A percentile compares a stretch with the other conserved stretches of the same genome.
Conservation (phyloP, 1,140 invertebrate species). For the Radopholus similis region DNA sequence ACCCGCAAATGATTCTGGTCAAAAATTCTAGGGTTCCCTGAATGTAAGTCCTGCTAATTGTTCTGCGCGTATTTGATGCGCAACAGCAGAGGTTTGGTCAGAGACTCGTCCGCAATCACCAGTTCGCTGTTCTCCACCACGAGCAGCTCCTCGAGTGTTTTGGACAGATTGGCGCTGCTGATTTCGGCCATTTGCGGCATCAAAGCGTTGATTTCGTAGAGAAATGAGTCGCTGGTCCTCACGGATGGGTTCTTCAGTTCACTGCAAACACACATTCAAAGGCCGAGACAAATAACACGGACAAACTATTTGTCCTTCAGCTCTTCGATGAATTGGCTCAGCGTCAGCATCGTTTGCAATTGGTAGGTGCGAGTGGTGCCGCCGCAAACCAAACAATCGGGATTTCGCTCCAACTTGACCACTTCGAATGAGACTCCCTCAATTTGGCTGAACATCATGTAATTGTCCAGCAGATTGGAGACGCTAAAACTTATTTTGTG, state of each 20-base stretch:
- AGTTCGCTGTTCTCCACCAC: conserved; percentile 25
- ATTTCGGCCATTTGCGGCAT: conserved; percentile 40
- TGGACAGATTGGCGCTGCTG: conserved; percentile 39
- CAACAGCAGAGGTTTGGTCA: conserved; percentile 1
- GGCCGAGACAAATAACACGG: neutral
- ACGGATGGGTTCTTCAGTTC: conserved; percentile 47
- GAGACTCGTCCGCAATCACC: conserved; percentile 25
- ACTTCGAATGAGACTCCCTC: conserved; percentile 94
- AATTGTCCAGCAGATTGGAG: conserved; percentile 83
- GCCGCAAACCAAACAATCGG: conserved; percentile 57
- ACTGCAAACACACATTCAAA: conserved; percentile 34
- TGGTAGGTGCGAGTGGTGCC: conserved; percentile 18
- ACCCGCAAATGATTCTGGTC: neutral
- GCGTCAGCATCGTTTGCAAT: conserved; percentile 1
- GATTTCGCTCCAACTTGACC: conserved; percentile 80
- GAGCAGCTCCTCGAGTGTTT: conserved; percentile 31
- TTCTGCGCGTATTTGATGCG: conserved; percentile 3
- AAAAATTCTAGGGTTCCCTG: too few species aligned
- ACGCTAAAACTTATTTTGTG: conserved; percentile 66
- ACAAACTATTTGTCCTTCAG: conserved; percentile 39
- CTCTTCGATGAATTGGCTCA: conserved; percentile 35
- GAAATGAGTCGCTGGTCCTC: conserved; percentile 23
- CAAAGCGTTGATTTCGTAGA: conserved; percentile 47
- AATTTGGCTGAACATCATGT: conserved; percentile 91
- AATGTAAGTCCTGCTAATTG: neutral